Base-by-base conservation (phyloP, 2,888 invertebrate species). In the Camptogramma bilineatum region DNA sequence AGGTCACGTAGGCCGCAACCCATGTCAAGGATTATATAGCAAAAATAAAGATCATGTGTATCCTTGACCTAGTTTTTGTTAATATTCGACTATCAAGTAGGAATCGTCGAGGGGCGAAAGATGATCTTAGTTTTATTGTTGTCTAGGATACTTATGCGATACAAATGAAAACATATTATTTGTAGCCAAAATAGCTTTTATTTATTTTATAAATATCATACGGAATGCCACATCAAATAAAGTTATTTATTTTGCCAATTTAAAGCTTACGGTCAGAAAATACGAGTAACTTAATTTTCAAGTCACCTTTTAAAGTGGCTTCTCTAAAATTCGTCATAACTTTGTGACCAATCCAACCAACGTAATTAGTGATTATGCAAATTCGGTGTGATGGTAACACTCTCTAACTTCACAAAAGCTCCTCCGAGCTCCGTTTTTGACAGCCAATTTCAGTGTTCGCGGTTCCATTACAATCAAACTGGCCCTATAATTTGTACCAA, bases 401-500 rank as follows among this genome's bases (percentile, higher is more conserved):
- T 47, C 42, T 4, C 28, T 51, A 51, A 61, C 34, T 39, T 39
- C 13, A 39, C 34, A 39, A 39, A 39, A 39, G 34, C 47, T 65
- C 42, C 54, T 63, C 56, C 66, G 62, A 54, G 59, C 65, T 54
- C 47, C 51, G 13, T 28, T 8, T 17, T n/a, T 46, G 54, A 39
- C 34, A 39, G 52, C 53, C 53, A 63, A 63, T 68, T 52, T 50
- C 59, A 42, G 31, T 54, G 47, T 46, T 42, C 52, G 61, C 47
- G 61, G 66, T 44, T 63, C 62, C 52, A 63, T 67, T 71, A 65
- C 70, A 75, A 78, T 78, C 75, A 78, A 72, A 73, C 66, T 69
- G 61, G 64, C 62, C 62, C 70, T 69, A 63, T 77, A 77, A 79
- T 68, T 69, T 52, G 53, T 62, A 66, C 59, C 44, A 53, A 17